phyloP scores from a whole-genome alignment of 2,888 invertebrate species.

The Dasysyrphus albostriatus region DNA sequence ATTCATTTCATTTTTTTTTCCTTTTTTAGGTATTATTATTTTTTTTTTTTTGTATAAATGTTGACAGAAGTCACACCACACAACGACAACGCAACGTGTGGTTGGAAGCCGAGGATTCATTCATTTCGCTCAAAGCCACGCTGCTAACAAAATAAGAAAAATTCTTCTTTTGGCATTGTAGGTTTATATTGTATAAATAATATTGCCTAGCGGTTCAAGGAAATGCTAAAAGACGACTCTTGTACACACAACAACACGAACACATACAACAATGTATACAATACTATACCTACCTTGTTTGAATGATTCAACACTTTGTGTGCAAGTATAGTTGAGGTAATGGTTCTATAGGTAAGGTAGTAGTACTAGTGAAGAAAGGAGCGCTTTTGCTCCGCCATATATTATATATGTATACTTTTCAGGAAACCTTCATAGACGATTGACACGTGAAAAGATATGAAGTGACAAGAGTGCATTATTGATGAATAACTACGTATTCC shows the following conservation, averaged over 20 bases:
- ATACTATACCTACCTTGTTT: conserved; percentile 8
- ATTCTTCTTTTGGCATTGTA: conserved; percentile 24
- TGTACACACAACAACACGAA: neutral
- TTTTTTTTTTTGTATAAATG: conserved; percentile 32
- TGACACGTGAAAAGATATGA: conserved; percentile 71
- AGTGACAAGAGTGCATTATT: conserved; percentile 71
- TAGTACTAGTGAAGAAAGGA: conserved; percentile 10
- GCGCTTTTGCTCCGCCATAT: conserved; percentile 18
- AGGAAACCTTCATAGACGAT: conserved; percentile 60
- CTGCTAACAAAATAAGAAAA: conserved; percentile 48
- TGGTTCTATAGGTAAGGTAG: conserved; percentile 9
- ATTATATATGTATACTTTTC: conserved; percentile 1
- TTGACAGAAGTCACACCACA: conserved; percentile 34
- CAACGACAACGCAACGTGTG: neutral
- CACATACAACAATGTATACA: neutral
- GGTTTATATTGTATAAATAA: conserved; percentile 42
- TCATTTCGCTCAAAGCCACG: conserved; percentile 46
- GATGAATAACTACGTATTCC: conserved; percentile 59
- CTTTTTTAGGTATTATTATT: neutral
- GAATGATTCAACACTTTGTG: conserved; percentile 29
- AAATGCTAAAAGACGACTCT: conserved; percentile 30
- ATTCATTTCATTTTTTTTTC: conserved; percentile 69
- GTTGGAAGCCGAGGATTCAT: conserved; percentile 28
- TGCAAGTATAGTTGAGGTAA: conserved; percentile 24
- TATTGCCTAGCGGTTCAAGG: conserved; percentile 47